Percentiles rank a stretch among this genome's conserved stretches.
Evolutionary conservation across 2,113 vertebrate genomes (phyloP).

Genomic region (Platichthys stellatus): DNA sequence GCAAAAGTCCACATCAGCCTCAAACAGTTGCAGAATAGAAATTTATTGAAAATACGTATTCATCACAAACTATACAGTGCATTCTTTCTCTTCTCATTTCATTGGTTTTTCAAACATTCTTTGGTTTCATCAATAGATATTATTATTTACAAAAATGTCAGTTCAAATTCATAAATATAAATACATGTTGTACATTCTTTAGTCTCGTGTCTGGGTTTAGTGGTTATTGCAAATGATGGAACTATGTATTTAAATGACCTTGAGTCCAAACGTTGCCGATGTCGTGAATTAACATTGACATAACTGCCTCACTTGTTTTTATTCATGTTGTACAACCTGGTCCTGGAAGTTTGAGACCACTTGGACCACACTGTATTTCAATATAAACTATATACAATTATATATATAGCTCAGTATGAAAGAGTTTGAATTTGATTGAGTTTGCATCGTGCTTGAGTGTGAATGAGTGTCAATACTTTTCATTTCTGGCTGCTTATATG

Average conservation of each 20-base stretch:
- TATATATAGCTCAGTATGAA: neutral
- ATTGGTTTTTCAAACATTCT: slow-evolving; percentile 45
- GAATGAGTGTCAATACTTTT: neutral
- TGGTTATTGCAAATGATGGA: slow-evolving; percentile 57
- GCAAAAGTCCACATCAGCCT: neutral
- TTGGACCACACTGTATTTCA: neutral
- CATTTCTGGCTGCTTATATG: slow-evolving; percentile 2
- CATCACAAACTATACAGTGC: slow-evolving; percentile 68
- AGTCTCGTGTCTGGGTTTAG: slow-evolving; percentile 62
- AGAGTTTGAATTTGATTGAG: neutral
- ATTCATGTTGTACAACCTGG: neutral
- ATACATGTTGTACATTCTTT: slow-evolving; percentile 76
- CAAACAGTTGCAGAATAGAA: slow-evolving; percentile 45
- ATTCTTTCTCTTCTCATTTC: slow-evolving; percentile 48
- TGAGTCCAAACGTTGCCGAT: slow-evolving; percentile 7
- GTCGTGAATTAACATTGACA: neutral
- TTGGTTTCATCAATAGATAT: slow-evolving; percentile 57
- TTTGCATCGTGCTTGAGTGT: neutral
- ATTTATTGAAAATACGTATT: slow-evolving; percentile 66
- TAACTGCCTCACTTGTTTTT: neutral
- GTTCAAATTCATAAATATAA: slow-evolving; percentile 78
- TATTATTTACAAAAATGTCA: slow-evolving; percentile 71
- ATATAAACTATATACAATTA: neutral
- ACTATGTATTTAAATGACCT: neutral
- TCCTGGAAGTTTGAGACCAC: neutral